A percentile compares a stretch with the other conserved stretches of the same genome.
These are phyloP conservation scores for Marisa cornuarietis DNA, from an alignment of 1,140 invertebrate genomes.

Conservation along the genomic window DNA sequence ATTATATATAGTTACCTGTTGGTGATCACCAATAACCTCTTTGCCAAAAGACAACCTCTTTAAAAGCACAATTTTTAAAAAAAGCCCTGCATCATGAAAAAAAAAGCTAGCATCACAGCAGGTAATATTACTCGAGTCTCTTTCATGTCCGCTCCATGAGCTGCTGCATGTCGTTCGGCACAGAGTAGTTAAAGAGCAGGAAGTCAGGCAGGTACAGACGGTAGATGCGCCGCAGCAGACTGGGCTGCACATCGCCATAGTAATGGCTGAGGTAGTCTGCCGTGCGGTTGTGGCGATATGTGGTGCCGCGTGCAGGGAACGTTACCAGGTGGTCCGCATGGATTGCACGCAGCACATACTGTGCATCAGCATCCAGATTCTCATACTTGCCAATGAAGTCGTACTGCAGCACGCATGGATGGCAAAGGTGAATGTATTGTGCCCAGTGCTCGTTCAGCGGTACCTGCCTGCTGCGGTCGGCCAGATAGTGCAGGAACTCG, in stretches of 20 bases:
- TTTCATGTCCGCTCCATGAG: not conserved
- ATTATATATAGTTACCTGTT: too few relatives aligned
- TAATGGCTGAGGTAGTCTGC: not conserved
- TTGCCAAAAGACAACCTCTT: too few relatives aligned
- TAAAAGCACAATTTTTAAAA: too few relatives aligned
- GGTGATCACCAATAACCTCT: too few relatives aligned
- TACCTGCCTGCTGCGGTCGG: constrained; percentile 9
- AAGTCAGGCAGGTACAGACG: constrained; percentile 3
- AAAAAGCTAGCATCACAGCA: too few relatives aligned
- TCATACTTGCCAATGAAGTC: constrained; percentile 29
- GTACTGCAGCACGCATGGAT: constrained; percentile 24
- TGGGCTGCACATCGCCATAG: not conserved
- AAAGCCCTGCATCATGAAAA: too few relatives aligned
- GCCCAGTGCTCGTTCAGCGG: constrained; percentile 31
- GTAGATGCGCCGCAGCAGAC: constrained; percentile 12
- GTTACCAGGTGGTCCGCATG: constrained; percentile 11
- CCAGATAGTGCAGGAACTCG: constrained; percentile 25
- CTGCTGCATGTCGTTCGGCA: constrained; percentile 7
- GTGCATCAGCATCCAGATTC: constrained; percentile 11
- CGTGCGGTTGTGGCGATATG: constrained; percentile 13
- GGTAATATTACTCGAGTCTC: too few relatives aligned
- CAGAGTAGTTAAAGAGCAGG: constrained; percentile 1
- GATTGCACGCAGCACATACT: constrained; percentile 15
- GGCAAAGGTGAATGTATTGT: constrained; percentile 20
- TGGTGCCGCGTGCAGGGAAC: constrained; percentile 8